Conservation (phyloP, 2,113 vertebrate species). For the Paradoxurus hermaphroditus region DNA sequence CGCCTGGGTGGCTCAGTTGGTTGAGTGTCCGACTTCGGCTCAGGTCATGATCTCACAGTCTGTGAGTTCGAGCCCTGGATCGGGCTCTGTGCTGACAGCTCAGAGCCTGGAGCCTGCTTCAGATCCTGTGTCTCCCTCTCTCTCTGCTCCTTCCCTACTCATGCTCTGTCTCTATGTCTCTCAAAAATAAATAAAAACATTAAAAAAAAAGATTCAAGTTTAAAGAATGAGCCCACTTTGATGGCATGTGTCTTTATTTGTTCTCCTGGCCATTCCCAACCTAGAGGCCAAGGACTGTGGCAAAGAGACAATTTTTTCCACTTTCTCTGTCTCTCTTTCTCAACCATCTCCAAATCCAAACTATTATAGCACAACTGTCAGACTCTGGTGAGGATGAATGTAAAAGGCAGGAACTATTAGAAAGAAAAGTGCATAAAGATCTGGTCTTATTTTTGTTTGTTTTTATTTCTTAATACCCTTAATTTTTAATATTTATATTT, state of each 20-base stretch:
- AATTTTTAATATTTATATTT: not conserved
- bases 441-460: not conserved
- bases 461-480: not conserved
- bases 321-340: not conserved
- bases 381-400: fast-evolving
- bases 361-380: not conserved
- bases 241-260: not conserved
- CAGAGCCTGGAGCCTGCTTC: too few species aligned
- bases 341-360: not conserved
- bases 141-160: too few species aligned
- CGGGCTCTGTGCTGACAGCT: too few species aligned
- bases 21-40: too few species aligned
- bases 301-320: not conserved
- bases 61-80: too few species aligned
- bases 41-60: too few species aligned
- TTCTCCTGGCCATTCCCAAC: not conserved
- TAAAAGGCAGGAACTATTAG: not conserved
- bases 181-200: too few species aligned
- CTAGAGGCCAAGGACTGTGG: not conserved
- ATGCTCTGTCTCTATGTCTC: too few species aligned
- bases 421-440: not conserved
- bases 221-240: fast-evolving
- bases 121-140: too few species aligned
- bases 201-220: too few species aligned
- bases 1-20: too few species aligned